Percentiles rank a stretch among this genome's conserved stretches.
These are phyloP conservation scores for Copidosoma floridanum DNA, from an alignment of 1,140 invertebrate species.

Conservation along the genomic window DNA sequence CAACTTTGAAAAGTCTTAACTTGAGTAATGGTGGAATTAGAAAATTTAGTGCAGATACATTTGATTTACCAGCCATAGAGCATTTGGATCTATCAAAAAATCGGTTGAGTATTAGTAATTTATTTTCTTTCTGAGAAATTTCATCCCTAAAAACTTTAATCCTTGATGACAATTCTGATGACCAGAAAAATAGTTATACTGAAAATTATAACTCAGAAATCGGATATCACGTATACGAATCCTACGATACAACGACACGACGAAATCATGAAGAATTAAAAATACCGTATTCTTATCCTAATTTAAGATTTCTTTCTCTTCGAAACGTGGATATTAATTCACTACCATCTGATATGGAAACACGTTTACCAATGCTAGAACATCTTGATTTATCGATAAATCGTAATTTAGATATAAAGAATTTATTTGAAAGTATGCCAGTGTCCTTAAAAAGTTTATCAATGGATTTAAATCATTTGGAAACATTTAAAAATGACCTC, in stretches of 20 bases:
- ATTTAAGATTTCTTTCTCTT: conserved; percentile 13
- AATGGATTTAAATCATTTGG: no score
- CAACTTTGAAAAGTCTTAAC: background rate
- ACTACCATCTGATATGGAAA: background rate
- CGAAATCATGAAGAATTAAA: no score
- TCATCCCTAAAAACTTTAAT: conserved; percentile 11
- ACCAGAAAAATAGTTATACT: no score
- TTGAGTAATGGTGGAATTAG: background rate
- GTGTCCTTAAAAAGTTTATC: no score
- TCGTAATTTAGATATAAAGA: no score
- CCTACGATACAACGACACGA: no score
- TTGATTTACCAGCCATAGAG: conserved; percentile 2
- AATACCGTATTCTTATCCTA: background rate
- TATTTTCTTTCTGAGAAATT: conserved; percentile 2
- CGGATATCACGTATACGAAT: no score
- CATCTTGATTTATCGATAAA: conserved; percentile 19
- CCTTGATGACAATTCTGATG: background rate
- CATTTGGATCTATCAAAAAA: conserved; percentile 23
- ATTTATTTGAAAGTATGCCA: no score
- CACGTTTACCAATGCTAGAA: conserved; percentile 2
- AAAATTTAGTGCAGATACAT: conserved; percentile 4
- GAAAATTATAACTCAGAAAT: no score
- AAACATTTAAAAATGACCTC: no score
- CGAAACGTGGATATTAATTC: conserved; percentile 2
- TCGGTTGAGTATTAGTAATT: background rate